phyloP scores from a whole-genome alignment of 1,140 invertebrate species.

The Caenorhabditis remanei region DNA sequence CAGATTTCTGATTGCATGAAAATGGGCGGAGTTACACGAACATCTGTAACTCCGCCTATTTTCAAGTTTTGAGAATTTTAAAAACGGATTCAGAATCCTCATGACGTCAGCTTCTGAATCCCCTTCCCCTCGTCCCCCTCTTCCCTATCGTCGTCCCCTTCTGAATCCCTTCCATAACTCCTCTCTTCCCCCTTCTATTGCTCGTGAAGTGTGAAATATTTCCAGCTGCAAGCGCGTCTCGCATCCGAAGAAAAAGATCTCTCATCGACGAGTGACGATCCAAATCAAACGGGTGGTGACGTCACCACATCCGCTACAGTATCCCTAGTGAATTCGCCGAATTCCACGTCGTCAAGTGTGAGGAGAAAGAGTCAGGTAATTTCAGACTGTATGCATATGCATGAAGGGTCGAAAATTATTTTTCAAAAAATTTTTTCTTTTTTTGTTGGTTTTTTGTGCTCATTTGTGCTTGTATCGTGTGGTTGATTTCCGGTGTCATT shows the following conservation, averaged over 20 bases:
- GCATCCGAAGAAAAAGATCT: slow-evolving; percentile 59
- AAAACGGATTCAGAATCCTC: too few species aligned
- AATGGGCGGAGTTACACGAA: too few species aligned
- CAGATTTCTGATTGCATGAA: too few species aligned
- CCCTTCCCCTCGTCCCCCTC: too few species aligned
- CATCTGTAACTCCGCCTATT: too few species aligned
- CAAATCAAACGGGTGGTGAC: background rate
- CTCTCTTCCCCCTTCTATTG: background rate
- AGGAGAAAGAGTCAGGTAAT: slow-evolving; percentile 53
- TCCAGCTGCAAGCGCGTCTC: slow-evolving; percentile 54
- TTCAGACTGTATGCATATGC: background rate
- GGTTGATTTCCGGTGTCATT: background rate
- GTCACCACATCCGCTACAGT: slow-evolving; percentile 37
- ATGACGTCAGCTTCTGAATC: background rate
- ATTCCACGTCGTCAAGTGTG: slow-evolving; percentile 1
- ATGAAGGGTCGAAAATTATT: too few species aligned
- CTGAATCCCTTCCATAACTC: background rate
- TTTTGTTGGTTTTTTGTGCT: background rate
- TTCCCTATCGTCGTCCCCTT: background rate
- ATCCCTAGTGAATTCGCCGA: background rate
- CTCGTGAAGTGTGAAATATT: background rate
- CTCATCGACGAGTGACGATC: slow-evolving; percentile 32
- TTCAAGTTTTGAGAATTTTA: too few species aligned
- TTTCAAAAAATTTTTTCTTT: background rate
- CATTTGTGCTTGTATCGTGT: background rate